phyloP scores from a whole-genome alignment of 2,888 invertebrate species.

The Metacarcinus magister region DNA sequence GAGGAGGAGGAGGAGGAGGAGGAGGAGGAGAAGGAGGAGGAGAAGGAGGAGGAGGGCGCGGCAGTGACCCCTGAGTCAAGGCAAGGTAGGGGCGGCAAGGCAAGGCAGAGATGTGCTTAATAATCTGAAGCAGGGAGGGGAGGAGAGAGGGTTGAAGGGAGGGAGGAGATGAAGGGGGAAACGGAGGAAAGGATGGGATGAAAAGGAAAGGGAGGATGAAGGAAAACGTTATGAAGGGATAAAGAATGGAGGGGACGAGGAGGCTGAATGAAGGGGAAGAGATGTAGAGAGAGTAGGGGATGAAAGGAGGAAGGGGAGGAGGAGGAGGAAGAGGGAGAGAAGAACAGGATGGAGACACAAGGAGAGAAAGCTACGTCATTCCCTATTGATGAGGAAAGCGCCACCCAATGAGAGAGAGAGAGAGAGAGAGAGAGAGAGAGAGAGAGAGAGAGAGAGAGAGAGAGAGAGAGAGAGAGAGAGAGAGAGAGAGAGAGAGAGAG shows the following conservation, averaged over 20 bases:
- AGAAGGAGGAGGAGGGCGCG: neutral
- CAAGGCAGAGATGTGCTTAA: too few relatives aligned
- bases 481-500: too few relatives aligned
- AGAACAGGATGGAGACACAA: neutral
- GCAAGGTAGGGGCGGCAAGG: neutral
- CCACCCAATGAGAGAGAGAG: neutral
- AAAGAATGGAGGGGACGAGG: neutral
- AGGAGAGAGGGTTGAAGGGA: too few relatives aligned
- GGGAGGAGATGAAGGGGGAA: too few relatives aligned
- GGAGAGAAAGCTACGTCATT: neutral
- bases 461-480: neutral
- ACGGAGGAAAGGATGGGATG: neutral
- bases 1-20: too few relatives aligned
- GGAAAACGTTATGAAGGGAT: neutral
- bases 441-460: constrained; percentile 51
- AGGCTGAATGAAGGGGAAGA: neutral
- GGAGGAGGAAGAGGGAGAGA: too few relatives aligned
- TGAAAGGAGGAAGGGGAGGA: neutral
- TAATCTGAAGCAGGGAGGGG: too few relatives aligned
- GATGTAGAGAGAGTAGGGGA: neutral
- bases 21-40: neutral
- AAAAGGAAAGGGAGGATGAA: neutral
- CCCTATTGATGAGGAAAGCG: too few relatives aligned
- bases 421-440: constrained; percentile 52
- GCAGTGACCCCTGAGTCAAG: constrained; percentile 10